Base-by-base conservation (phyloP, 2,113 vertebrate species). In the Phodopus roborovskii region DNA sequence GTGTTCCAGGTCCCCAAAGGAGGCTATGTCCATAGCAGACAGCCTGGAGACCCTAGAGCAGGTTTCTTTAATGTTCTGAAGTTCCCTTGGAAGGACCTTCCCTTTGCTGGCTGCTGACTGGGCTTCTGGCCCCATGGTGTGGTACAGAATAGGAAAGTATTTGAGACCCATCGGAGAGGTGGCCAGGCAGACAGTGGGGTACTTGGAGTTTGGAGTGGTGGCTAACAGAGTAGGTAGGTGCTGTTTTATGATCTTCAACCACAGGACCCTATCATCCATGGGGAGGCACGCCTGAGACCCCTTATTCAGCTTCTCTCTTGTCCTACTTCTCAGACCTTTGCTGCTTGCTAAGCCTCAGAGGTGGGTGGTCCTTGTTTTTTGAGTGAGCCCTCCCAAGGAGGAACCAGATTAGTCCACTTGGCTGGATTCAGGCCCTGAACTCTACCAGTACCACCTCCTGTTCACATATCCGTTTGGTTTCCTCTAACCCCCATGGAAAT, bases 151-250 rank as follows among this genome's bases (percentile, higher is more conserved):
- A 2, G 10, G 78, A 28, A 53, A 56, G 39, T 28, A 62, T 13
- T 42, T 3, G 7, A n/a, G n/a, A 28, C 36, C 64, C 45, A 45
- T 71, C 88, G 1, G 17, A 30, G 66, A 9, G 11, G 10, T 11
- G 8, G 45, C 16, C 86, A 28, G 71, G 22, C 50, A 19, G 2
- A 42, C 7, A 26, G 10, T 50, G 10, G 30, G 24, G 12, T 48
- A 6, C 22, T 58, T 17, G 9, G 5, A 36, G 30, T 17, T 15
- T 42, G 30, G 79, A n/a, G 33, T 56, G 28, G 28, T 11, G 28
- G 6, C 48, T 12, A 0, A 1, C 6, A 8, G 30, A 0, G 56
- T 60, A 60, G 5, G 9, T 60, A 12, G 24, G 15, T 33, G 0
- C 5, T 28, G 1, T 24, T 77, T 75, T 39, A 26, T 58, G 20